Evolutionary conservation across 2,888 invertebrate genomes (phyloP), one percentile per base, ranked within the genome.

Genomic region (Epistrophella euchroma): DNA sequence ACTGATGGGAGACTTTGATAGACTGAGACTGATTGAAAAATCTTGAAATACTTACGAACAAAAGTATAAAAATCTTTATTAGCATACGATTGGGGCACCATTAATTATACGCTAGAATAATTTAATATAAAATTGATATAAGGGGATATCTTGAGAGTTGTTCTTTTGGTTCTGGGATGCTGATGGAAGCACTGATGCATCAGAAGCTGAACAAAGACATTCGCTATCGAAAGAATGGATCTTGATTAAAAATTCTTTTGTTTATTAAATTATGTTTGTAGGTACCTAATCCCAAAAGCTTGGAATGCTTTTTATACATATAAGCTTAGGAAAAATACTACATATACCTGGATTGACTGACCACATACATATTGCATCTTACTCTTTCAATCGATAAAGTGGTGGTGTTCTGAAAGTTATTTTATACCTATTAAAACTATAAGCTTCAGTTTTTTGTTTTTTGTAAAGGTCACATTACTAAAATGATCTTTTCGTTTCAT

Each of bases 31-130:
- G 72, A 45, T 52, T 72, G 37, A 55, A 43, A 60, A 43, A 62
- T 35, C 50, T 17, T 50, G 37, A 50, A 43, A 40, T n/a, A n/a
- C n/a, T n/a, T n/a, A n/a, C 52, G 62, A 25, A 52, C 47, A 25
- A 58, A 58, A 68, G 10, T 52, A 68, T 79, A 66, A 84, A 84
- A 84, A 72, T 79, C 84, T 84, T 79, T 79, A 84, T 84, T 75
- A 84, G 71, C 80, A 76, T 77, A 77, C 28, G 78, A 77, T 68
- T 73, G 78, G 55, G 43, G 52, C 52, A 47, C 47, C 66, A 50
- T 83, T 68, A 73, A 78, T 78, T 73, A 70, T 73, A 37, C 19
- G 28, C n/a, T 60, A n/a, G 35, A 77, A 78, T 83, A 74, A 50
- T 73, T 74, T 84, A 37, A 43, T 64, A 50, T n/a, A n/a, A n/a